Conservation (phyloP, 2,797 vertebrate genomes). For the Allobates femoralis region DNA sequence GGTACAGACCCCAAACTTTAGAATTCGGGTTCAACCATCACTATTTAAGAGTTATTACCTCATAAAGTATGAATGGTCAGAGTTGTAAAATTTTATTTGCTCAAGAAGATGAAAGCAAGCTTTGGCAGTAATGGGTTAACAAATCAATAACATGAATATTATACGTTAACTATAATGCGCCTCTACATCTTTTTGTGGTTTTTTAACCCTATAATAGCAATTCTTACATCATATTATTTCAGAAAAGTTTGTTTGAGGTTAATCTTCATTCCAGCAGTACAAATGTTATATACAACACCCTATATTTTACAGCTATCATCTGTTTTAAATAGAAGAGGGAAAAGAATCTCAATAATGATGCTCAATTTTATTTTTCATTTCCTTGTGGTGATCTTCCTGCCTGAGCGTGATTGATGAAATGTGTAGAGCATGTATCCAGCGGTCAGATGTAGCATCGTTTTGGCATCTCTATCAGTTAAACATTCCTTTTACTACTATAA, state of each 20-base stretch:
- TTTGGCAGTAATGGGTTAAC: too few species aligned
- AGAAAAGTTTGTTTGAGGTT: slow-evolving; percentile 10
- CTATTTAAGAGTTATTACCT: too few species aligned
- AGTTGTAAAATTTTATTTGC: too few species aligned
- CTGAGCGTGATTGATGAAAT: slow-evolving; percentile 44
- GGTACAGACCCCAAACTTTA: too few species aligned
- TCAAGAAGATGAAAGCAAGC: too few species aligned
- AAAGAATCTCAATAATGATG: slow-evolving; percentile 31
- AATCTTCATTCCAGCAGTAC: background rate
- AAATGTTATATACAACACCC: background rate
- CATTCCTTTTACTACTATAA: slow-evolving; percentile 22
- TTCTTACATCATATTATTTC: background rate
- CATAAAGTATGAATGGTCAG: too few species aligned
- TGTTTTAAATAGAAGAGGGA: slow-evolving; percentile 37
- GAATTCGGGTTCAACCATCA: too few species aligned
- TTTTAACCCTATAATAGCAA: background rate
- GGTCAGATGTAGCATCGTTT: slow-evolving; percentile 34
- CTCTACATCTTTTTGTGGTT: background rate
- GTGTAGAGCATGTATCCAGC: slow-evolving; percentile 30
- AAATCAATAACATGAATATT: too few species aligned
- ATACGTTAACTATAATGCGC: background rate
- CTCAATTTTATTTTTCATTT: slow-evolving; percentile 57
- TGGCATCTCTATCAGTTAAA: slow-evolving; percentile 38
- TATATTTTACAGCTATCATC: slow-evolving; percentile 41
- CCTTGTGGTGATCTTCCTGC: slow-evolving; percentile 39